Evolutionary conservation across 2,797 vertebrate species (phyloP).

Genomic region (Hoplostethus atlanticus): DNA sequence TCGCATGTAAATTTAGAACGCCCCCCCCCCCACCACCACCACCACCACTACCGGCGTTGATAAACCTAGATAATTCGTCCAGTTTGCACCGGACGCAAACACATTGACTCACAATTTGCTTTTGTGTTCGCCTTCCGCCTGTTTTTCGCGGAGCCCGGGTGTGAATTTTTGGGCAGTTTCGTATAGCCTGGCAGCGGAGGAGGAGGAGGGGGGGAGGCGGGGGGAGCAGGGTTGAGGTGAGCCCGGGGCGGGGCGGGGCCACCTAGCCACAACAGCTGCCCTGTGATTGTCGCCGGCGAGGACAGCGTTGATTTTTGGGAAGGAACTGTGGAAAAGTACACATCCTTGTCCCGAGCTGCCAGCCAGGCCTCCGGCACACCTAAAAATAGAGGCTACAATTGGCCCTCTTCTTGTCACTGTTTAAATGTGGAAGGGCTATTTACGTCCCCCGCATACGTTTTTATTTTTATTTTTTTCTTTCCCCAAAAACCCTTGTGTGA

Average conservation of each 20-base stretch:
- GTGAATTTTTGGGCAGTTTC: slow-evolving; percentile 67
- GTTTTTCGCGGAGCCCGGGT: slow-evolving; percentile 68
- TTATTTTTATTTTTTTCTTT: not conserved
- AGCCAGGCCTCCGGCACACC: slow-evolving; percentile 61
- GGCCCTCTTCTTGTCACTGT: slow-evolving; percentile 73
- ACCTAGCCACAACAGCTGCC: slow-evolving; percentile 86
- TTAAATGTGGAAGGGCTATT: slow-evolving; percentile 70
- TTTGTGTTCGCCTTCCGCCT: slow-evolving; percentile 67
- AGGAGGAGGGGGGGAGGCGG: not conserved
- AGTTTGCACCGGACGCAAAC: slow-evolving; percentile 61
- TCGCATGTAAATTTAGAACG: slow-evolving; percentile 67
- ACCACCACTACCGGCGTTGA: slow-evolving; percentile 53
- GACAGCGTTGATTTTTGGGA: slow-evolving; percentile 86
- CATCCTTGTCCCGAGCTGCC: slow-evolving; percentile 84
- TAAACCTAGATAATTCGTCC: slow-evolving; percentile 64
- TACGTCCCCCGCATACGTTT: slow-evolving; percentile 42
- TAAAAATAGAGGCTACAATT: slow-evolving; percentile 86
- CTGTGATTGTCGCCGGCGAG: slow-evolving; percentile 82
- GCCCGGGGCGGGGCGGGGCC: slow-evolving; percentile 54
- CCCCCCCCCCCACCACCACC: slow-evolving; percentile 13
- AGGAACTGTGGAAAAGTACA: slow-evolving; percentile 87
- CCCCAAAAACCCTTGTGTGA: slow-evolving; percentile 38
- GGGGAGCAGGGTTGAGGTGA: slow-evolving; percentile 69
- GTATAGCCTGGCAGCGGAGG: slow-evolving; percentile 44
- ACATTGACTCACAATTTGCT: slow-evolving; percentile 56